These are phyloP conservation scores for Premnoplex brunnescens DNA, from an alignment of 2,797 vertebrate genomes.

Conservation along the genomic window DNA sequence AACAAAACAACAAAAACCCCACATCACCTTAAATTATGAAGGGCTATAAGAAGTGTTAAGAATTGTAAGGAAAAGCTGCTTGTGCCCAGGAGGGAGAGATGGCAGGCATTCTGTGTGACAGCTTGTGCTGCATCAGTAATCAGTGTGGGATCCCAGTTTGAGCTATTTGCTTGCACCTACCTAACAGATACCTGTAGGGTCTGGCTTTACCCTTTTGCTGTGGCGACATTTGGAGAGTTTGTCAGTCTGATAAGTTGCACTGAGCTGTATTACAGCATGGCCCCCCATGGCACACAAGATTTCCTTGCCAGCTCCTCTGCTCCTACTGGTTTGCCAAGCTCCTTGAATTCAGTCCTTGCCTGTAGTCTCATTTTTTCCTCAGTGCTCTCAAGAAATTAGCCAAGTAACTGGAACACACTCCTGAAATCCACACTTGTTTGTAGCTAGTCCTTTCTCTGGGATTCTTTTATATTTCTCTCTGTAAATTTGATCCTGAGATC, in stretches of 20 bases:
- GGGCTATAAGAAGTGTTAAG: neutral
- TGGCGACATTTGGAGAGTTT: neutral
- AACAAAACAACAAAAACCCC: accelerated
- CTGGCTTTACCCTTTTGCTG: neutral
- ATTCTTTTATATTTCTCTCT: neutral
- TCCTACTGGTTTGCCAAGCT: neutral
- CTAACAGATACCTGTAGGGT: neutral
- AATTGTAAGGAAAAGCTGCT: neutral
- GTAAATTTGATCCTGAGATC: neutral
- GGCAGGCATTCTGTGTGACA: neutral
- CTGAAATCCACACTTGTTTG: neutral
- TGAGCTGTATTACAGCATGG: neutral
- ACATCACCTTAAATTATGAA: neutral
- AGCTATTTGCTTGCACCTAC: neutral
- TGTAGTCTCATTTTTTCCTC: neutral
- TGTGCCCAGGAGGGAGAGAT: neutral
- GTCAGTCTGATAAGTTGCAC: neutral
- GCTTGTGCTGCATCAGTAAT: neutral
- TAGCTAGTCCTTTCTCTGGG: neutral
- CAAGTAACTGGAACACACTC: neutral
- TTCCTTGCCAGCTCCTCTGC: neutral
- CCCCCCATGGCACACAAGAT: neutral
- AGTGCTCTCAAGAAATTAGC: neutral
- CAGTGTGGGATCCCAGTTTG: neutral
- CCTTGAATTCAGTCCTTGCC: neutral